phyloP scores from a whole-genome alignment of 2,888 invertebrate species.

The Taphrorychus bicolor region DNA sequence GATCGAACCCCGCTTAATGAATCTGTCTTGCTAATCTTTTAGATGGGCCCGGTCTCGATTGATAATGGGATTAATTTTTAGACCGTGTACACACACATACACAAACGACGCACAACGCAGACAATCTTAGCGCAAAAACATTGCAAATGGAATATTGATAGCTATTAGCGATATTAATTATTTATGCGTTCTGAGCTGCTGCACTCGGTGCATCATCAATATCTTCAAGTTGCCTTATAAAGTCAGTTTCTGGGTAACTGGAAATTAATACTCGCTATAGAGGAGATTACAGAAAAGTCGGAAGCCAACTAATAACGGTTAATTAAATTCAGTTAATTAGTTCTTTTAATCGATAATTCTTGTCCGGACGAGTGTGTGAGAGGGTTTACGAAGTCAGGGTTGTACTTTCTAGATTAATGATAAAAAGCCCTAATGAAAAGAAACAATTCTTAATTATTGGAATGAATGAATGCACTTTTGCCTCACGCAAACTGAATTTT shows the following conservation, averaged over 20 bases:
- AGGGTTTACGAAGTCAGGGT: not conserved
- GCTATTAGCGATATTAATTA: not conserved
- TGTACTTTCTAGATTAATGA: not conserved
- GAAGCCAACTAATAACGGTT: not conserved
- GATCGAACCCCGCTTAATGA: slow-evolving; percentile 62
- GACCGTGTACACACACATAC: not conserved
- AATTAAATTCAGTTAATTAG: slow-evolving; percentile 6
- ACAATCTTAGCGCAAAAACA: too few relatives aligned
- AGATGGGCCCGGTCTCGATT: slow-evolving; percentile 60
- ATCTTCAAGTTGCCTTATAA: not conserved
- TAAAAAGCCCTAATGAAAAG: too few relatives aligned
- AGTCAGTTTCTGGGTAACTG: not conserved
- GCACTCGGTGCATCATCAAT: not conserved
- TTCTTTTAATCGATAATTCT: not conserved
- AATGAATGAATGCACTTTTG: too few relatives aligned
- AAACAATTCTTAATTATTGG: too few relatives aligned
- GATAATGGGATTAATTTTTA: slow-evolving; percentile 62
- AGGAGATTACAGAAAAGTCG: not conserved
- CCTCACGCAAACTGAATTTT: not conserved
- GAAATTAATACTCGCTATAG: not conserved
- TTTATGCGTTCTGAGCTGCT: not conserved
- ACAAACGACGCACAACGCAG: too few relatives aligned
- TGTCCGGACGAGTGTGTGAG: not conserved
- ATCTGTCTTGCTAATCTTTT: slow-evolving; percentile 63
- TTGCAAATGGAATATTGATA: too few relatives aligned